Base-by-base conservation (phyloP, 1,140 invertebrate genomes). In the Drosophila aff. region DNA sequence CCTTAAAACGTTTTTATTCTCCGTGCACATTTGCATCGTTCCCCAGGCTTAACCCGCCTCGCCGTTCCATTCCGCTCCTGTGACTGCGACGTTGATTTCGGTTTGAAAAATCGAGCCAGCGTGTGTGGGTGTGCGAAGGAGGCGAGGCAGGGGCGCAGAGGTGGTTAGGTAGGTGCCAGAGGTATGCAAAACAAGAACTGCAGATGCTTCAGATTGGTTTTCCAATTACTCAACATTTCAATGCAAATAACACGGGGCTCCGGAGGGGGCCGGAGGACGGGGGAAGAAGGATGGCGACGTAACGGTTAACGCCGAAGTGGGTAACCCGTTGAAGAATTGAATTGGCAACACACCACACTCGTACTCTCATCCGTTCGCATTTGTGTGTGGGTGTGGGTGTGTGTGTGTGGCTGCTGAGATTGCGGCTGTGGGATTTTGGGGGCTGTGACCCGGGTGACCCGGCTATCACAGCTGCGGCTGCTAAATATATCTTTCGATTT, bases 201-300 rank as follows among this genome's bases (percentile, higher is more conserved):
- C 84, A 87, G 84, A 89, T 87, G 83, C 83, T 87, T 89, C 83
- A 87, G 84, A 89, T 87, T 87, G 83, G 84, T 87, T 87, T 87
- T 87, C 84, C 83, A 87, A 87, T 87, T 87, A 87, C 84, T 87
- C 83, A 87, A 87, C 84, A 87, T 87, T 87, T 87, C 83, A 87
- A 87, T 87, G 84, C 83, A 87, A 89, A 87, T 89, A 87, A 65
- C 83, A 68, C 49, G 59, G 47, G 72, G 55, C 46, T 33, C n/a
- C 62, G 21, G 47, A 6, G 9, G 9, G 44, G 44, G 16, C 11
- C 13, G 31, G 31, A 5, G 31, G 31, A 5, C 28, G 21, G 13
- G n/a, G 40, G 67, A 31, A 55, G 67, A 71, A 71, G 67, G 67
- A 71, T 71, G 74, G 55, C 55, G 46, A 74, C 67, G 69, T 62